Base-by-base conservation (phyloP, 2,888 invertebrate species). In the Meta bourneti region DNA sequence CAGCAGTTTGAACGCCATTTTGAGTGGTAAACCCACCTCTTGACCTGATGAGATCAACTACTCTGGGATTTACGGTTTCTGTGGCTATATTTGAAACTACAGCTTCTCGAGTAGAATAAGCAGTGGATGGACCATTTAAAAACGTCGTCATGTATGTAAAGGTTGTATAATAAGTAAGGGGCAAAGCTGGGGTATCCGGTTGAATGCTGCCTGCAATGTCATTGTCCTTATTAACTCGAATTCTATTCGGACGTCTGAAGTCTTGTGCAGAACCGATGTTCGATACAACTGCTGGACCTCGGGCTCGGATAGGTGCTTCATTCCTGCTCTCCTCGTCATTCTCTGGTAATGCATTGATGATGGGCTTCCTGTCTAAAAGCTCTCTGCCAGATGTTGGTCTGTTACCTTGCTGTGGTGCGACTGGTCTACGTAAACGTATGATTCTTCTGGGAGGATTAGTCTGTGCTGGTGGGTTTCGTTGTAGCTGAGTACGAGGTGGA, bases 121-220 rank as follows among this genome's bases (percentile, higher is more conserved):
- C 91, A 51, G 94, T 94, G 20, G 94, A 93, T 52, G 93, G 93
- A 9, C 94, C 94, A 77, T 93, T 92, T 9, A 94, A 90, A 69
- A 94, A 94, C 0, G 94, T 94, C 20, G 94, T 94, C 89, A 94
- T 92, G 20, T 94, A 94, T 4, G 94, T 94, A 61, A 93, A 94
- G 6, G 93, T 93, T 6, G 94, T 94, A 51, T 93, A 93, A 79
- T 93, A 94, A 49, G 93, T 94, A 19, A 94, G 75, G 4, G 93
- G 94, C 20, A 93, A 54, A 1, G 89, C 82, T 69, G 77, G 83
- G 4, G 79, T 54, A 49, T 61, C 61, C 9, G 49, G 49, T 5
- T 34, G n/a, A 19, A 7, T 13, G 71, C 54, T 77, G 70, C n/a
- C 51, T 7, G 52, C 16, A n/a, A 77, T 71, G 20, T 86, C 78